These are phyloP conservation scores for Sebastes fasciatus DNA, from an alignment of 2,113 vertebrate genomes.

Conservation along the genomic window DNA sequence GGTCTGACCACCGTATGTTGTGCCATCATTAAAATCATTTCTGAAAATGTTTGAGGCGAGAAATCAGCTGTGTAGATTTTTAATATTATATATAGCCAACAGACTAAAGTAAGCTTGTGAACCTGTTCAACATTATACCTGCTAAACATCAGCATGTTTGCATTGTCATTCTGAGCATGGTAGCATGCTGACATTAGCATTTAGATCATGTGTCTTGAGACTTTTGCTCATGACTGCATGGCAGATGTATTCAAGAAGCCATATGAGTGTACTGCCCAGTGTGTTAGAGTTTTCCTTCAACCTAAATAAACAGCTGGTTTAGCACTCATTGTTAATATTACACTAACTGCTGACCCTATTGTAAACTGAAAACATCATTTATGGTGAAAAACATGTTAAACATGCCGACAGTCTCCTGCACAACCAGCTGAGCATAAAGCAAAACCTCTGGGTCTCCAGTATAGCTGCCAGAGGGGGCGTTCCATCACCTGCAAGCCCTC, in stretches of 20 bases:
- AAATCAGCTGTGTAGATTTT: too few relatives aligned
- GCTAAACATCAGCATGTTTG: neutral
- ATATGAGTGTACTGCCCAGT: too few relatives aligned
- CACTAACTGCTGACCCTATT: neutral
- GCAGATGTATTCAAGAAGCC: neutral
- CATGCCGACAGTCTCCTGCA: neutral
- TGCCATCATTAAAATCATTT: too few relatives aligned
- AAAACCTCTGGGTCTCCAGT: neutral
- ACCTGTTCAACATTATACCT: neutral
- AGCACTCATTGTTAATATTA: neutral
- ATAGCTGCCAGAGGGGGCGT: neutral
- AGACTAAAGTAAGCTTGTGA: neutral
- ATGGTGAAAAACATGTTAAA: neutral
- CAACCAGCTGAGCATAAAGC: too few relatives aligned
- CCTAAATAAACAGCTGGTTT: neutral
- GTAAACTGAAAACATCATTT: neutral
- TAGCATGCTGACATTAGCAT: neutral
- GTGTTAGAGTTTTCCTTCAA: neutral
- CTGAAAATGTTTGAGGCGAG: too few relatives aligned
- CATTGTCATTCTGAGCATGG: neutral
- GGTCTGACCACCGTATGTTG: too few relatives aligned
- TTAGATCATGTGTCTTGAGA: neutral
- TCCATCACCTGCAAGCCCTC: conserved; percentile 21
- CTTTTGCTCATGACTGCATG: too few relatives aligned
- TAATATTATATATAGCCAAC: neutral